These are phyloP conservation scores for Perca flavescens DNA, from an alignment of 2,113 vertebrate genomes.

Conservation along the genomic window DNA sequence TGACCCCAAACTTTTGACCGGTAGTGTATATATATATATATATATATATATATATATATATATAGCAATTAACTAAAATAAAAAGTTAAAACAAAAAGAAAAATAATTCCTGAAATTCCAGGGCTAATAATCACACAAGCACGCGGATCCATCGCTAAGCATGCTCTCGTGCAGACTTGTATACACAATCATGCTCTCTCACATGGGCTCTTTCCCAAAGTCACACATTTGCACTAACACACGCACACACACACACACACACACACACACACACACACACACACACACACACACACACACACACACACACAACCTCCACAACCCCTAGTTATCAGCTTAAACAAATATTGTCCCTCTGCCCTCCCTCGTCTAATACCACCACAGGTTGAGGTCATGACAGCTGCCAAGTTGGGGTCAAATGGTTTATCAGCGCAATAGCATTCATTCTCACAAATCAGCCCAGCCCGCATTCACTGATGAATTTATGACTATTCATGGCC, in stretches of 20 bases:
- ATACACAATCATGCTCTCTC: not conserved
- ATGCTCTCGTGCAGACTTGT: not conserved
- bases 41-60: no score
- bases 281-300: constrained; percentile 7
- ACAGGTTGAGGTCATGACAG: constrained; percentile 77
- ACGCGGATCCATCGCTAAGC: not conserved
- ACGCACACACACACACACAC: constrained; percentile 33
- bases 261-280: constrained; percentile 32
- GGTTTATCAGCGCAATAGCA: constrained; percentile 69
- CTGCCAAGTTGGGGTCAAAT: constrained; percentile 72
- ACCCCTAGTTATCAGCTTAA: constrained; percentile 75
- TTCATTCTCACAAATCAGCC: constrained; percentile 58
- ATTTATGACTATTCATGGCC: constrained; percentile 68
- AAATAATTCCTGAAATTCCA: no score
- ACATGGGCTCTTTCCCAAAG: constrained; percentile 25
- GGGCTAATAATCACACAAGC: not conserved
- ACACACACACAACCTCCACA: constrained; percentile 50
- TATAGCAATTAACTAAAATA: no score
- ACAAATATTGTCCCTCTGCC: constrained; percentile 73
- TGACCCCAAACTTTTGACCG: no score
- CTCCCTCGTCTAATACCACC: constrained; percentile 51
- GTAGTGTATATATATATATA: no score
- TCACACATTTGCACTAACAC: constrained; percentile 17
- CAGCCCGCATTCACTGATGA: constrained; percentile 60
- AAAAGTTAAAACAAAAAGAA: no score